Evolutionary conservation across 1,140 invertebrate genomes (phyloP).

Genomic region (Heliconius hewitsoni): DNA sequence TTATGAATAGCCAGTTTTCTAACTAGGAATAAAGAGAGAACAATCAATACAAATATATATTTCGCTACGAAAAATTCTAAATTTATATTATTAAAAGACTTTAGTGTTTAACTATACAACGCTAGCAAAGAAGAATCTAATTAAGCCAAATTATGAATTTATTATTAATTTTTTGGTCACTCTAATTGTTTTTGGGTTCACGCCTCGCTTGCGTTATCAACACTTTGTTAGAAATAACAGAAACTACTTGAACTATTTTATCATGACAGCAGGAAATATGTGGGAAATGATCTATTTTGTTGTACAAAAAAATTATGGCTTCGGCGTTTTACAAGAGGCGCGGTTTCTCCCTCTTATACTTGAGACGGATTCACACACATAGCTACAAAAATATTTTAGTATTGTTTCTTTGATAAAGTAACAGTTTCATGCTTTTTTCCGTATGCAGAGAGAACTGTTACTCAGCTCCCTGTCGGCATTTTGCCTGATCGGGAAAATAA

Average conservation of each 20-base stretch:
- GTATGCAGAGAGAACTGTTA: too few species aligned
- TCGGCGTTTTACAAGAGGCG: too few species aligned
- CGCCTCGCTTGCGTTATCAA: slow-evolving; percentile 18
- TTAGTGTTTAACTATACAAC: slow-evolving; percentile 16
- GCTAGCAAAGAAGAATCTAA: slow-evolving; percentile 23
- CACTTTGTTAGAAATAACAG: background rate
- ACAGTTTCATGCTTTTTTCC: too few species aligned
- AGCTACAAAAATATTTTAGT: too few species aligned
- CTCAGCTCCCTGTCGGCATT: background rate
- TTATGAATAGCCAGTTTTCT: too few species aligned
- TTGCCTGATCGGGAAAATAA: background rate
- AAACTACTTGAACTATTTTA: background rate
- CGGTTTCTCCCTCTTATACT: too few species aligned
- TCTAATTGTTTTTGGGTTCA: slow-evolving; percentile 24
- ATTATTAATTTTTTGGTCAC: slow-evolving; percentile 23
- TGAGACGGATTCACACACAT: too few species aligned
- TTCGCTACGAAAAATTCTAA: background rate
- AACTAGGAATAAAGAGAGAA: too few species aligned
- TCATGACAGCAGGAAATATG: background rate
- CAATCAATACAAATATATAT: background rate
- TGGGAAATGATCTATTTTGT: background rate
- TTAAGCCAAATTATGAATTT: slow-evolving; percentile 34
- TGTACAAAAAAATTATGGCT: too few species aligned
- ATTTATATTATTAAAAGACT: background rate
- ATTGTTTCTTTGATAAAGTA: too few species aligned